These are phyloP conservation scores for Neogobius melanostomus DNA, from an alignment of 2,113 vertebrate genomes.

Conservation along the genomic window DNA sequence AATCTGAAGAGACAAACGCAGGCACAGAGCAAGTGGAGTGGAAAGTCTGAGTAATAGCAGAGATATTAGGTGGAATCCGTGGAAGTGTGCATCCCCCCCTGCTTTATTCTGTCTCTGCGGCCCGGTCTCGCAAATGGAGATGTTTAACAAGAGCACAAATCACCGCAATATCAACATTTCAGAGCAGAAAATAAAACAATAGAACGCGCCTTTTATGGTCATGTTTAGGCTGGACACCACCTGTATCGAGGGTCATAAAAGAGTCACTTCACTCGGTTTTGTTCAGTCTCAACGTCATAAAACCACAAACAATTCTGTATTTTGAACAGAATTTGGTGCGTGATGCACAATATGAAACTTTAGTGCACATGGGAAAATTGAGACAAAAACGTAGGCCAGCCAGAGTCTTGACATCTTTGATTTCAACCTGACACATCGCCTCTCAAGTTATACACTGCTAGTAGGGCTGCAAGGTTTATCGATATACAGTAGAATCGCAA, in stretches of 20 bases:
- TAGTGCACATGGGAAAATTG: too few species aligned
- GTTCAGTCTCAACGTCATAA: not conserved
- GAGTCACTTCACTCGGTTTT: not conserved
- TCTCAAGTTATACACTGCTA: too few species aligned
- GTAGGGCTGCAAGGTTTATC: too few species aligned
- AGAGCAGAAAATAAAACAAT: conserved; percentile 1
- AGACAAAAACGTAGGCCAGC: too few species aligned
- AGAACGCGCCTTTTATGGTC: not conserved
- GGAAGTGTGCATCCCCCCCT: not conserved
- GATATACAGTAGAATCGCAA: too few species aligned
- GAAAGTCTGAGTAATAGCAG: conserved; percentile 2
- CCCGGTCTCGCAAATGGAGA: not conserved
- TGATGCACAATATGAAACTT: too few species aligned
- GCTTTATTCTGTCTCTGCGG: not conserved
- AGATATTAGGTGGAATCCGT: not conserved
- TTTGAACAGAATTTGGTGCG: too few species aligned
- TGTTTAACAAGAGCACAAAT: conserved; percentile 4
- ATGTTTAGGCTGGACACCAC: not conserved
- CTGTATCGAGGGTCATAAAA: not conserved
- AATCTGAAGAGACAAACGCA: not conserved
- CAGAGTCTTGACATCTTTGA: too few species aligned
- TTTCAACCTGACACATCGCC: too few species aligned
- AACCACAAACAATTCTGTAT: not conserved
- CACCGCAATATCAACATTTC: conserved; percentile 7
- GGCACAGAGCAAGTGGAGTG: not conserved